phyloP scores from a whole-genome alignment of 2,113 vertebrate genomes.

The Pica pica region DNA sequence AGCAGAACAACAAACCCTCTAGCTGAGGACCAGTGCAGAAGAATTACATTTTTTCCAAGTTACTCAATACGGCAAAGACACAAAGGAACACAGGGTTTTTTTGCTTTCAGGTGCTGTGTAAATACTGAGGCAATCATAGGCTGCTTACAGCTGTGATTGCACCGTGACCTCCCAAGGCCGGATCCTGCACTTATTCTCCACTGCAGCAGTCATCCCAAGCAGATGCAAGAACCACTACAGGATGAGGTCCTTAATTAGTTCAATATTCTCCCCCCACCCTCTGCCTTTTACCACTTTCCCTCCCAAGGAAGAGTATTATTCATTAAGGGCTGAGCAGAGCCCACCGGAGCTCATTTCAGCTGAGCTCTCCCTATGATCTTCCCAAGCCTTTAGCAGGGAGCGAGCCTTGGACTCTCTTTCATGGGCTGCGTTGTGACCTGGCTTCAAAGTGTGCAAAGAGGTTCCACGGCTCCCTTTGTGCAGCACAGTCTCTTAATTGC shows the following conservation, averaged over 20 bases:
- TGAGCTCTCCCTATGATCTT: slow-evolving; percentile 69
- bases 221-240: background rate
- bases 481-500: slow-evolving; percentile 78
- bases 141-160: background rate
- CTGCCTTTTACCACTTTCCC: background rate
- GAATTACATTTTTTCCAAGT: background rate
- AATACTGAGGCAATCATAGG: accelerated
- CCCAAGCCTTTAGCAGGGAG: slow-evolving; percentile 66
- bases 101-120: background rate
- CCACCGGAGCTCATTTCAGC: slow-evolving; percentile 60
- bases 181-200: background rate
- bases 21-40: background rate
- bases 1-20: background rate
- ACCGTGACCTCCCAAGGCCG: background rate
- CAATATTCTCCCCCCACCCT: background rate
- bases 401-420: slow-evolving; percentile 71
- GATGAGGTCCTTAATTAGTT: slow-evolving; percentile 4
- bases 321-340: slow-evolving; percentile 58
- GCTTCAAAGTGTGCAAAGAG: slow-evolving; percentile 80
- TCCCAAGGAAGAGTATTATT: slow-evolving; percentile 65
- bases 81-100: background rate
- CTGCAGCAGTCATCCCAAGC: background rate
- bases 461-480: slow-evolving; percentile 77
- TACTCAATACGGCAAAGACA: background rate
- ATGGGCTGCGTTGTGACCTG: slow-evolving; percentile 77